These are phyloP conservation scores for Hermatobates lingyangjiaoensis DNA, from an alignment of 1,140 invertebrate species.

Conservation along the genomic window DNA sequence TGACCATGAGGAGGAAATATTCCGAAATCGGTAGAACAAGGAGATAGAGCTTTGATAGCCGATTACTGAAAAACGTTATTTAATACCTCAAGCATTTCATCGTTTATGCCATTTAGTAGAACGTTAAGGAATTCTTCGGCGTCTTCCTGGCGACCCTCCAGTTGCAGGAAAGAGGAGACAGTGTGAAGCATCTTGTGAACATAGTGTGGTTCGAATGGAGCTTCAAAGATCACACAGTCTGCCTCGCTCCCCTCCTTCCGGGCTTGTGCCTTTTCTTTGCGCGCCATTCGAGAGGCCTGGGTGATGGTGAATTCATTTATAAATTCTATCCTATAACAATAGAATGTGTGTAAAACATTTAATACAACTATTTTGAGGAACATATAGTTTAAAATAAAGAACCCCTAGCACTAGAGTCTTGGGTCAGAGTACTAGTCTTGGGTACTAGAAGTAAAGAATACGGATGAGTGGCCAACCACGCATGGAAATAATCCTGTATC, in stretches of 20 bases:
- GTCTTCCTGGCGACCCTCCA: slow-evolving; percentile 79
- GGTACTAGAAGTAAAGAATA: too few species aligned
- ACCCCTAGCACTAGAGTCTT: too few species aligned
- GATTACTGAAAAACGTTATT: too few species aligned
- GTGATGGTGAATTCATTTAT: slow-evolving; percentile 21
- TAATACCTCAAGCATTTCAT: slow-evolving; percentile 77
- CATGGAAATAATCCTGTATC: too few species aligned
- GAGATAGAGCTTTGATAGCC: too few species aligned
- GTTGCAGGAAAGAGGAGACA: slow-evolving; percentile 17
- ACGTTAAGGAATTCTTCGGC: slow-evolving; percentile 88
- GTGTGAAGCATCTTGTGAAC: slow-evolving; percentile 61
- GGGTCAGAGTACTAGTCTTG: too few species aligned
- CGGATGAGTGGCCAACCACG: too few species aligned
- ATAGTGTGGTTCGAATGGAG: slow-evolving; percentile 54
- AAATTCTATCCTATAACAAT: slow-evolving; percentile 34
- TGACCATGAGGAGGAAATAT: too few species aligned
- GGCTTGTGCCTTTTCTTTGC: slow-evolving; percentile 14
- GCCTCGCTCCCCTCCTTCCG: slow-evolving; percentile 4
- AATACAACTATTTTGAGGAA: too few species aligned
- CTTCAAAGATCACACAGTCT: slow-evolving; percentile 8
- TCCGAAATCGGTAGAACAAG: too few species aligned
- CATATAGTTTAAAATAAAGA: too few species aligned
- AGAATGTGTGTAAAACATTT: slow-evolving; percentile 6
- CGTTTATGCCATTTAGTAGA: slow-evolving; percentile 80
- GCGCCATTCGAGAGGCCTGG: slow-evolving; percentile 8